Evolutionary conservation across 2,888 invertebrate genomes (phyloP).

Genomic region (Tuta absoluta): DNA sequence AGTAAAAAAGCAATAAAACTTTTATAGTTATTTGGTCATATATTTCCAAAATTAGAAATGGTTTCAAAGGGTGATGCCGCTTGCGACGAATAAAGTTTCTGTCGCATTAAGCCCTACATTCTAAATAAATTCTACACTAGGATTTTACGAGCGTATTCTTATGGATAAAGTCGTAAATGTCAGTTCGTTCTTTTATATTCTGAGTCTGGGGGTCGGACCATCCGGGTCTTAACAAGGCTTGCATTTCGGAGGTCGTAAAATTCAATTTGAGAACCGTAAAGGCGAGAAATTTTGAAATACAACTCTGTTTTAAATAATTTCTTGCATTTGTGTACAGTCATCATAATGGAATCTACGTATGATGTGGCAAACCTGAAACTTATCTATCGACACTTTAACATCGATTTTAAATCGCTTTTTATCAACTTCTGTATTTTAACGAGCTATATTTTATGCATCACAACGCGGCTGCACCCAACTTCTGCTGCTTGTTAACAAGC

Average conservation of each 20-base stretch:
- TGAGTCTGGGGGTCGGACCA: constrained; percentile 41
- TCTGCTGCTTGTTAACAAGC: neutral
- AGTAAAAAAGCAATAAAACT: constrained; percentile 73
- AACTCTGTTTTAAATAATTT: neutral
- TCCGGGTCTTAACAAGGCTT: constrained; percentile 62
- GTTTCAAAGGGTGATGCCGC: constrained; percentile 65
- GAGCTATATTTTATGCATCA: neutral
- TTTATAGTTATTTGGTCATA: constrained; percentile 70
- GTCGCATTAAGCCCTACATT: constrained; percentile 57
- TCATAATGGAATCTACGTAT: neutral
- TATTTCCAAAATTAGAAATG: constrained; percentile 70
- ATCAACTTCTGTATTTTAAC: neutral
- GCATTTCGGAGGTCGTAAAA: constrained; percentile 61
- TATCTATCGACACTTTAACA: neutral
- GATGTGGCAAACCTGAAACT: neutral
- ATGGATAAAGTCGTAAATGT: constrained; percentile 70
- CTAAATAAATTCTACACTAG: constrained; percentile 3
- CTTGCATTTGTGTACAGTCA: neutral
- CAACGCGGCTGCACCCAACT: neutral
- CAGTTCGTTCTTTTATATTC: constrained; percentile 44
- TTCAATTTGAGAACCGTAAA: constrained; percentile 30
- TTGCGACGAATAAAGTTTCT: constrained; percentile 55
- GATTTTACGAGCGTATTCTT: constrained; percentile 55
- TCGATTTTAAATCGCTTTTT: no score
- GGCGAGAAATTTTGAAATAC: constrained; percentile 27